Base-by-base conservation (phyloP, 2,113 vertebrate genomes). In the Microcebus griseorufus region DNA sequence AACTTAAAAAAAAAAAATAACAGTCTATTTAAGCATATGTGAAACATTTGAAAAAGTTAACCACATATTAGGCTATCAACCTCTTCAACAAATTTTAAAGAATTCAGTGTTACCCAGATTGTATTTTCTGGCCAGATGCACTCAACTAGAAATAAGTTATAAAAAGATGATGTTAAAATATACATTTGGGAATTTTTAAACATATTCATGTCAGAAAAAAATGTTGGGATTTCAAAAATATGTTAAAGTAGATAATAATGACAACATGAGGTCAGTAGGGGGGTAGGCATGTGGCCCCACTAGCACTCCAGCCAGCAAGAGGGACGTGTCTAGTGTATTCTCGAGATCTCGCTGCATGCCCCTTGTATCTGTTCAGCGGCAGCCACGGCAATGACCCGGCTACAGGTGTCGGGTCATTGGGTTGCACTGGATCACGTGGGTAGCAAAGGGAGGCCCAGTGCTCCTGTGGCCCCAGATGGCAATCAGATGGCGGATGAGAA, bases 21-120 rank as follows among this genome's bases (percentile, higher is more conserved):
- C 22, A 85, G 65, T 86, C 9, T 84, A 90, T 79, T 86, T 25
- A 84, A 45, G 12, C n/a, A 65, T 55, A 58, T 48, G 10, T 32
- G 16, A 79, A 90, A 45, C 8, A 55, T 93, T 60, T 93, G 23
- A 88, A 85, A 93, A 93, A 78, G 17, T 90, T 85, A 72, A 90
- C 14, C 37, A 90, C 64, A 72, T 80, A 72, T 51, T 79, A 62
- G 8, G 16, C 17, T 65, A 87, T 81, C 45, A 83, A 82, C 7
- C 27, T 72, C 25, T 69, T 51, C 51, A 83, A 69, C 6, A 70
- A 76, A 5, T 60, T 83, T 89, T 27, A 60, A 78, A 62, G 39
- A 69, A 89, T 70, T 90, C 48, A 73, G 18, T 79, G 29, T 55
- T 55, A 85, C 13, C 14, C 29, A 85, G 18, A 80, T 14, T 79